Evolutionary conservation across 1,140 invertebrate genomes (phyloP).

Genomic region (Neoseiulus cucumeris): DNA sequence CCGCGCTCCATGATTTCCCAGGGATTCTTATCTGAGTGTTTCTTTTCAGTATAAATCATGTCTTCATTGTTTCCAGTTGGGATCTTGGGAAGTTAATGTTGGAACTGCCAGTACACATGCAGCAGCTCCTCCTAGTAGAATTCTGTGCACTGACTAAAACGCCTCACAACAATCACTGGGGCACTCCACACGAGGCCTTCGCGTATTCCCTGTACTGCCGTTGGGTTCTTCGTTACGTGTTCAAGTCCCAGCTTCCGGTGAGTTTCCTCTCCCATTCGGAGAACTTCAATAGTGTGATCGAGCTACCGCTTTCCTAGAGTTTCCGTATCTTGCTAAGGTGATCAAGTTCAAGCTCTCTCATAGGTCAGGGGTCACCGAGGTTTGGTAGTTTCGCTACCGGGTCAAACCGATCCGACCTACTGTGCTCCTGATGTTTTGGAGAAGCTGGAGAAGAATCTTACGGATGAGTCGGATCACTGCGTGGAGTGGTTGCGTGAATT

Average conservation of each 20-base stretch:
- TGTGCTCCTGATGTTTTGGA: background rate
- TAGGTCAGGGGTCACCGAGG: background rate
- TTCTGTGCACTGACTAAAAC: background rate
- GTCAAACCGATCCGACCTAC: constrained; percentile 2
- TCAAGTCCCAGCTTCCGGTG: constrained; percentile 1
- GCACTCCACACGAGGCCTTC: background rate
- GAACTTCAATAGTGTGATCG: too few relatives aligned
- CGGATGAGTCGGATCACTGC: background rate
- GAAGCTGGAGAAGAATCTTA: background rate
- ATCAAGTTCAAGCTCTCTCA: background rate
- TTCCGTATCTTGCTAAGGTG: too few relatives aligned
- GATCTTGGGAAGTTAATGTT: background rate
- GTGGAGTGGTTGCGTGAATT: background rate
- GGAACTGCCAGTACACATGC: background rate
- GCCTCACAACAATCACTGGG: background rate
- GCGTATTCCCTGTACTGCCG: background rate
- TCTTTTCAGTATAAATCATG: background rate
- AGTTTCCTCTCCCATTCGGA: background rate
- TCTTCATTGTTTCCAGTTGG: background rate
- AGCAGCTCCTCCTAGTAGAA: background rate
- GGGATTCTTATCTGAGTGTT: background rate
- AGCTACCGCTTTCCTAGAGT: too few relatives aligned
- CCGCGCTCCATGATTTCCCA: background rate
- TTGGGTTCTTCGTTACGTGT: background rate
- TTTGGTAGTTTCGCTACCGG: background rate